These are phyloP conservation scores for Pedicia rivosa DNA, from an alignment of 2,888 invertebrate genomes.

Conservation along the genomic window DNA sequence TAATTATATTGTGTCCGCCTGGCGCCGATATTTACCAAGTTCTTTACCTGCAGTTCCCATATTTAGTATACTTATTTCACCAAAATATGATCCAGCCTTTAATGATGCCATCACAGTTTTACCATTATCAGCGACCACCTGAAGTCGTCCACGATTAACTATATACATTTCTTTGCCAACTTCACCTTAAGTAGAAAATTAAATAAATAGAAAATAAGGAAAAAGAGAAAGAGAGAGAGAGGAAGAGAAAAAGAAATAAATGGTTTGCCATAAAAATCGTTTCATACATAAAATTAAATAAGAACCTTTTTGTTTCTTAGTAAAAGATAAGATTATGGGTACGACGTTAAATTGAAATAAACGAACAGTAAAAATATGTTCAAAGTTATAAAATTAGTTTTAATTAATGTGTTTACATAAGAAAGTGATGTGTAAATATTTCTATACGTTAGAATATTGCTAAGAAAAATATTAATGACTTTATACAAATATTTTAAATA, in stretches of 20 bases:
- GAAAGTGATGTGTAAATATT: too few relatives aligned
- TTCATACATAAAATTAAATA: too few relatives aligned
- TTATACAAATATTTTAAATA: too few relatives aligned
- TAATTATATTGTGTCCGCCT: slow-evolving; percentile 25
- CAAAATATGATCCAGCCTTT: slow-evolving; percentile 98
- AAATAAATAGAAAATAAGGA: neutral
- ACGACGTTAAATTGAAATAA: too few relatives aligned
- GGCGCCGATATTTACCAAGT: slow-evolving; percentile 78
- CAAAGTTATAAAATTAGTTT: too few relatives aligned
- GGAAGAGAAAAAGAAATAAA: neutral
- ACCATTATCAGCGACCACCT: slow-evolving; percentile 90
- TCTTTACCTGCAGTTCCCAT: slow-evolving; percentile 99
- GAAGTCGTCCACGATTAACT: slow-evolving; percentile 89
- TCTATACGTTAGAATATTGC: neutral
- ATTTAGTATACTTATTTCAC: slow-evolving; percentile 98
- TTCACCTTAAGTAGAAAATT: slow-evolving; percentile 61
- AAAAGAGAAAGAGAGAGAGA: neutral
- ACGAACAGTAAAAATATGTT: too few relatives aligned
- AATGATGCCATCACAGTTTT: slow-evolving; percentile 92
- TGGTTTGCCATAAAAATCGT: neutral
- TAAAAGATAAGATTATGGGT: too few relatives aligned
- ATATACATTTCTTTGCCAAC: slow-evolving; percentile 99
- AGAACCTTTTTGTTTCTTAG: too few relatives aligned
- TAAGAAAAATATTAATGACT: too few relatives aligned
- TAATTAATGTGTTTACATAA: too few relatives aligned